phyloP scores from a whole-genome alignment of 2,113 vertebrate species.

The Cervus canadensis region DNA sequence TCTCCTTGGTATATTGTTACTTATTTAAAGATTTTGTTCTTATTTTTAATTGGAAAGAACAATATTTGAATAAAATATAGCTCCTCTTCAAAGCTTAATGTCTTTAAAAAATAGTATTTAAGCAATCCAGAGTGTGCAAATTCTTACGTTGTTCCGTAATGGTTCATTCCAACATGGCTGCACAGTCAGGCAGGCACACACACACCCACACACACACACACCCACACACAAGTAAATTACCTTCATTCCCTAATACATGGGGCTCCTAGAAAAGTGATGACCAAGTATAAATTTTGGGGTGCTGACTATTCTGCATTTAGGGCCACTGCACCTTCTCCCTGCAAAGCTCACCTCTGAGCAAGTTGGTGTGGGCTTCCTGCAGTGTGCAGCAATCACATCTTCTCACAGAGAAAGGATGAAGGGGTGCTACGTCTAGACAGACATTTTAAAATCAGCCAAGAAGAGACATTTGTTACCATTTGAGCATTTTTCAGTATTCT shows the following conservation, averaged over 20 bases:
- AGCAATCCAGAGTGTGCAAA: background rate
- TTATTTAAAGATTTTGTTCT: background rate
- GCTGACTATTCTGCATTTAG: background rate
- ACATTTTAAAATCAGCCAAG: background rate
- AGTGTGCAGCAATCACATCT: background rate
- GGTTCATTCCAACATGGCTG: background rate
- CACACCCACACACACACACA: background rate
- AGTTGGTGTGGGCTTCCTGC: accelerated
- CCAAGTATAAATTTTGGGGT: background rate
- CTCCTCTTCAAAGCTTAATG: background rate
- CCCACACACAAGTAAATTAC: background rate
- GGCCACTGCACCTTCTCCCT: background rate
- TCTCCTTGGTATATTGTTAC: background rate
- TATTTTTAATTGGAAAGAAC: background rate
- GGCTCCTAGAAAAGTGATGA: background rate
- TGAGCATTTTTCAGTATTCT: background rate
- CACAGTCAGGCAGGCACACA: accelerated
- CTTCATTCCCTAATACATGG: background rate
- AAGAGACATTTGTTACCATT: background rate
- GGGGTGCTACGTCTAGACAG: accelerated
- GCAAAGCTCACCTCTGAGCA: background rate
- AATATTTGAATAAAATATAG: background rate
- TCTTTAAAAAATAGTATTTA: background rate
- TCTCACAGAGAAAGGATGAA: background rate
- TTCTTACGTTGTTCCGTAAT: background rate